A percentile compares a stretch with the other conserved stretches of the same genome.
phyloP scores from a whole-genome alignment of 2,797 vertebrate genomes.

The Acanthurus tractus region DNA sequence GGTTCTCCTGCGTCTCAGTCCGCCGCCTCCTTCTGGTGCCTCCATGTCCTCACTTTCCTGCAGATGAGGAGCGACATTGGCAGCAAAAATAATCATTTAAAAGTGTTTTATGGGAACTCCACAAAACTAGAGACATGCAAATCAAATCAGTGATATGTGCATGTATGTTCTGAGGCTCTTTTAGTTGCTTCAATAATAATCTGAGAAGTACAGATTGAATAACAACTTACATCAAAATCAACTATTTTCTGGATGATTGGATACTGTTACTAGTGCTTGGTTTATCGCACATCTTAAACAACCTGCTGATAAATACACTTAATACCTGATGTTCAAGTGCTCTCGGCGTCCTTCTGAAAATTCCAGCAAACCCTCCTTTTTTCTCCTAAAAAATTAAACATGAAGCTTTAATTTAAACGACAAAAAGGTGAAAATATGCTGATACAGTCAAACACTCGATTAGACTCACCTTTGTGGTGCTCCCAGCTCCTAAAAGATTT shows the following conservation, averaged over 20 bases:
- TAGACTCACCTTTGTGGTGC: slow-evolving; percentile 54
- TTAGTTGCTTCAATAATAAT: too few relatives aligned
- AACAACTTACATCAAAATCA: not conserved
- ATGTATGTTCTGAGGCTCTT: too few relatives aligned
- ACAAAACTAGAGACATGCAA: too few relatives aligned
- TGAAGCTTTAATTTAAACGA: accelerated
- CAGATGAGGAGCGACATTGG: not conserved
- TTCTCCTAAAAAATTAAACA: slow-evolving; percentile 57
- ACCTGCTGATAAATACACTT: too few relatives aligned
- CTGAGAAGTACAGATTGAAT: too few relatives aligned
- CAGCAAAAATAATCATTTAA: not conserved
- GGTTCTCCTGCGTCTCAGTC: slow-evolving; percentile 67
- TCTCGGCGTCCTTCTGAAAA: slow-evolving; percentile 69
- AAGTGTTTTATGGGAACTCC: too few relatives aligned
- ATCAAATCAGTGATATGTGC: too few relatives aligned
- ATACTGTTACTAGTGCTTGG: not conserved
- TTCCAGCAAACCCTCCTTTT: slow-evolving; percentile 57
- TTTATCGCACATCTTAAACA: too few relatives aligned
- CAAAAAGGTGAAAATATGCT: accelerated
- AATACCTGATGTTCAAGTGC: slow-evolving; percentile 65
- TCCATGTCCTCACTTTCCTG: slow-evolving; percentile 63
- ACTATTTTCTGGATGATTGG: not conserved
- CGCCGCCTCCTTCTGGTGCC: slow-evolving; percentile 35
- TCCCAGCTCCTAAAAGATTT: slow-evolving; percentile 43
- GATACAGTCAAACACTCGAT: not conserved